Evolutionary conservation across 2,888 invertebrate genomes (phyloP).

Genomic region (Malacosoma neustria): DNA sequence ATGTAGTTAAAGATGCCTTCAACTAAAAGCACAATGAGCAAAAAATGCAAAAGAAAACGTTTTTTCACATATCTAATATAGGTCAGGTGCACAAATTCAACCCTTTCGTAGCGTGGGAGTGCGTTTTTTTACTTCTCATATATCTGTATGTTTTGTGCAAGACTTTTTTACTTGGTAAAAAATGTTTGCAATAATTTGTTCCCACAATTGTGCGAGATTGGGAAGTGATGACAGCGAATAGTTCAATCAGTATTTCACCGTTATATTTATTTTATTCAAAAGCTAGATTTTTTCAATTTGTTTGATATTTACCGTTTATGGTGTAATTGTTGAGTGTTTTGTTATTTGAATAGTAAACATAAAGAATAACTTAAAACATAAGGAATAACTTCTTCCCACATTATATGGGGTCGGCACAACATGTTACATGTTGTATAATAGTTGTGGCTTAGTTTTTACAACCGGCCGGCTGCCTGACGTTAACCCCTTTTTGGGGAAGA

Average conservation of each 20-base stretch:
- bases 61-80: conserved; percentile 57
- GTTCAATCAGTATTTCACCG: conserved; percentile 42
- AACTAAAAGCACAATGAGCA: conserved; percentile 53
- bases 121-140: conserved; percentile 41
- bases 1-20: conserved; percentile 38
- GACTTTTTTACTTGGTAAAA: conserved; percentile 47
- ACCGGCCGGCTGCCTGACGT: too few relatives aligned
- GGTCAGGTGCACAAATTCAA: conserved; percentile 69
- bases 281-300: too few relatives aligned
- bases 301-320: not conserved
- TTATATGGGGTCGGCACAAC: too few relatives aligned
- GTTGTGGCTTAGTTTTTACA: too few relatives aligned
- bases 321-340: not conserved
- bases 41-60: conserved; percentile 61
- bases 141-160: conserved; percentile 47
- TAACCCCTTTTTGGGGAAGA: too few relatives aligned
- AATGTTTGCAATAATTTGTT: conserved; percentile 74
- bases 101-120: conserved; percentile 72
- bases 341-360: too few relatives aligned
- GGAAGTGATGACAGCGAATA: conserved; percentile 67
- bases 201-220: conserved; percentile 56
- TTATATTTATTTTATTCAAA: conserved; percentile 30
- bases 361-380: too few relatives aligned
- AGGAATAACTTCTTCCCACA: too few relatives aligned
- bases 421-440: too few relatives aligned